Evolutionary conservation across 2,113 vertebrate species (phyloP).

Genomic region (Hyaena hyaena): DNA sequence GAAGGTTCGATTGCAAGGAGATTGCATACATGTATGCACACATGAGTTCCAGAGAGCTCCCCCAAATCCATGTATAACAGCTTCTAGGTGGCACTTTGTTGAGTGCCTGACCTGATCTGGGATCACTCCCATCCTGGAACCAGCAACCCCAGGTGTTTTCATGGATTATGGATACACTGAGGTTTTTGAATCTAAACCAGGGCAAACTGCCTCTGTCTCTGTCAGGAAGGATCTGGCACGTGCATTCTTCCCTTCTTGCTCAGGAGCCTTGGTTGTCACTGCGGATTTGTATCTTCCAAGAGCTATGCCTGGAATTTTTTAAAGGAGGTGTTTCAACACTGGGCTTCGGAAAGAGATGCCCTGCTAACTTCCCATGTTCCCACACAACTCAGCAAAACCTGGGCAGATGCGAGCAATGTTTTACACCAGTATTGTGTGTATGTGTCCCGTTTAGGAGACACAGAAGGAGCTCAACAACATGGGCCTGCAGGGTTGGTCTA

Average conservation of each 20-base stretch:
- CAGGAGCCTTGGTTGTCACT: background rate
- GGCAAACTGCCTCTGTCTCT: background rate
- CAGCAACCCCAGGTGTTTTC: background rate
- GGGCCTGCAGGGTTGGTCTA: background rate
- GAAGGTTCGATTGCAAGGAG: background rate
- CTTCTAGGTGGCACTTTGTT: background rate
- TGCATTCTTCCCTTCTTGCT: background rate
- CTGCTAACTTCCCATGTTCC: background rate
- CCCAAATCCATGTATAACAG: background rate
- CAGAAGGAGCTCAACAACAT: too few species aligned
- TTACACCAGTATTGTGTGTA: background rate
- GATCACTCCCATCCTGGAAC: background rate
- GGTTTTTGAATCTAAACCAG: background rate
- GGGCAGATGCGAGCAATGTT: background rate
- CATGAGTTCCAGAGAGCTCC: background rate
- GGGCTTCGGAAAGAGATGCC: background rate
- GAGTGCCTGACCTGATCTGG: background rate
- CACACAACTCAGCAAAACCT: background rate
- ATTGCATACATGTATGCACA: rapidly evolving
- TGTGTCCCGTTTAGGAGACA: background rate
- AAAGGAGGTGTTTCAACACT: background rate
- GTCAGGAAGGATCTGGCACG: background rate
- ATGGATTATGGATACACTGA: background rate
- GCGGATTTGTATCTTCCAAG: background rate
- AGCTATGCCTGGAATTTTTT: background rate